phyloP scores from a whole-genome alignment of 2,888 invertebrate genomes.

The Arctia plantaginis region DNA sequence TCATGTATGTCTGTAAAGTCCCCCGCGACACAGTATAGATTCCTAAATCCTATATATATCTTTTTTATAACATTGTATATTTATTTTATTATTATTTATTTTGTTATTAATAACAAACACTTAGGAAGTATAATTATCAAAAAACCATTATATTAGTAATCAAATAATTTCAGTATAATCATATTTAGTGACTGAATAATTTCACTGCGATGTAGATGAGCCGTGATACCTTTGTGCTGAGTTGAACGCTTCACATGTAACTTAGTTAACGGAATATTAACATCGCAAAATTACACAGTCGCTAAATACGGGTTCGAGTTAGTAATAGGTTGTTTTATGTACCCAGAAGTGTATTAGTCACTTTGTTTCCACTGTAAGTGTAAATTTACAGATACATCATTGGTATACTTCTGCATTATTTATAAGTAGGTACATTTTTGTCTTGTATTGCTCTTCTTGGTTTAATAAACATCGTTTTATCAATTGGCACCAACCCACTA shows the following conservation, averaged over 20 bases:
- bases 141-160: background rate
- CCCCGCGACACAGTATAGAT: no score
- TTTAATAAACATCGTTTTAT: no score
- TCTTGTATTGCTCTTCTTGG: no score
- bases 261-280: slow-evolving; percentile 18
- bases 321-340: slow-evolving; percentile 11
- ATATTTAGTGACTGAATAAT: slow-evolving; percentile 13
- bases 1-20: no score
- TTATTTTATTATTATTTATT: no score
- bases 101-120: background rate
- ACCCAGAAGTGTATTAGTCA: slow-evolving; percentile 8
- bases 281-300: slow-evolving; percentile 16
- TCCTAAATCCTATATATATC: no score
- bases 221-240: slow-evolving; percentile 11
- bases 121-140: background rate
- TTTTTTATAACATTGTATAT: no score
- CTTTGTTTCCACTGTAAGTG: background rate
- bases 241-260: slow-evolving; percentile 16
- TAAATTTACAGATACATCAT: background rate
- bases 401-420: background rate
- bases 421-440: background rate
- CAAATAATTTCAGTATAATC: slow-evolving; percentile 9
- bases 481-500: no score
- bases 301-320: slow-evolving; percentile 15
- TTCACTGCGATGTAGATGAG: slow-evolving; percentile 5